A percentile compares a stretch with the other conserved stretches of the same genome.
phyloP scores from a whole-genome alignment of 2,888 invertebrate species.

The Rhagonycha fulva region DNA sequence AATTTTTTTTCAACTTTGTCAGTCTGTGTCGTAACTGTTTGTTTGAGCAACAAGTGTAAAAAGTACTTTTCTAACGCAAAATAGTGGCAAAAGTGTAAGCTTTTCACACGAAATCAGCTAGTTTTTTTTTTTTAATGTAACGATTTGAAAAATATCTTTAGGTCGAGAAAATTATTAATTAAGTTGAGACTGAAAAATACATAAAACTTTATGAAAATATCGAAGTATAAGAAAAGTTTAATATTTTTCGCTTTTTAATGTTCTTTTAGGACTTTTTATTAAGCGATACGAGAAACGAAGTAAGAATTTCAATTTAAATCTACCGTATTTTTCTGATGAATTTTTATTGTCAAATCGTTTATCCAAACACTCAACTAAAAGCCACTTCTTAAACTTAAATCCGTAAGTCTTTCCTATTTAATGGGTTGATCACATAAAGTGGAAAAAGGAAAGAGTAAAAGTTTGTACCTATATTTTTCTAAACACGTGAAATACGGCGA shows the following conservation, averaged over 20 bases:
- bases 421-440: neutral
- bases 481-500: neutral
- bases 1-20: no score
- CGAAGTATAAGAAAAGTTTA: neutral
- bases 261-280: neutral
- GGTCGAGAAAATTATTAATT: no score
- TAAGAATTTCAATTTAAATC: neutral
- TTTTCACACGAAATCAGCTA: no score
- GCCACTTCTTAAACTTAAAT: neutral
- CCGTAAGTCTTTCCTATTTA: neutral
- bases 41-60: no score
- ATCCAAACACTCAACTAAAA: neutral
- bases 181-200: neutral
- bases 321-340: neutral
- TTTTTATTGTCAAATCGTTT: neutral
- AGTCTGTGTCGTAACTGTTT: no score
- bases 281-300: neutral
- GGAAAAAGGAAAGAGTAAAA: neutral
- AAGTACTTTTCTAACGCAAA: no score
- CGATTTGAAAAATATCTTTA: no score
- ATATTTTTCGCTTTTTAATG: neutral
- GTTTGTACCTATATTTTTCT: neutral
- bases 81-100: no score
- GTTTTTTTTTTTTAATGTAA: no score
- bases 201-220: neutral